phyloP scores from a whole-genome alignment of 2,888 invertebrate species.

The Spatulosminthurus flaviceps region DNA sequence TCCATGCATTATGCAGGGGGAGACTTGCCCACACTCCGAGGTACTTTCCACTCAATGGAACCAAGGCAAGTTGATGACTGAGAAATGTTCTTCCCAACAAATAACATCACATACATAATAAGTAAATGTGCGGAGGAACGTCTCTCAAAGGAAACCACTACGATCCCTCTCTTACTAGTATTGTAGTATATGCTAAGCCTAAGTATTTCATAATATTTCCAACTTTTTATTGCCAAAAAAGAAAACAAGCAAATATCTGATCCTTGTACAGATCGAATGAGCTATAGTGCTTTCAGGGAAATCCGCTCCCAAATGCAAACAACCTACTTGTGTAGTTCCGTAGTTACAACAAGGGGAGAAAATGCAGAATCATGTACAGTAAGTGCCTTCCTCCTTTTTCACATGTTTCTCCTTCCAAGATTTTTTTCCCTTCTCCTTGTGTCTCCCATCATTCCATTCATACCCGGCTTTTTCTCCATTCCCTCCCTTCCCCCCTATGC shows the following conservation, averaged over 20 bases:
- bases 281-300: not conserved
- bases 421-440: not conserved
- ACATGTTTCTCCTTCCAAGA: not conserved
- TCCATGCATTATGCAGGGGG: not conserved
- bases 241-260: constrained; percentile 13
- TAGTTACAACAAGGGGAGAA: not conserved
- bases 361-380: not conserved
- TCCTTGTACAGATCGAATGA: not conserved
- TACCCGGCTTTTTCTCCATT: not conserved
- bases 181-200: not conserved
- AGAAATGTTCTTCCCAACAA: too few relatives aligned
- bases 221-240: constrained; percentile 13
- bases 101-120: constrained; percentile 1
- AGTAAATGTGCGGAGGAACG: not conserved
- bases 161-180: not conserved
- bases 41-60: not conserved
- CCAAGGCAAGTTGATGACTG: constrained; percentile 11
- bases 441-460: not conserved
- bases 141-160: constrained; percentile 7
- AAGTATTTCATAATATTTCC: constrained; percentile 8
- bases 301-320: not conserved
- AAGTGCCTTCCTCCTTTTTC: constrained; percentile 6
- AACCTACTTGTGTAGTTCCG: not conserved
- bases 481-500: too few relatives aligned
- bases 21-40: not conserved